phyloP scores from a whole-genome alignment of 2,797 vertebrate species.

The Ptychadena robeensis region DNA sequence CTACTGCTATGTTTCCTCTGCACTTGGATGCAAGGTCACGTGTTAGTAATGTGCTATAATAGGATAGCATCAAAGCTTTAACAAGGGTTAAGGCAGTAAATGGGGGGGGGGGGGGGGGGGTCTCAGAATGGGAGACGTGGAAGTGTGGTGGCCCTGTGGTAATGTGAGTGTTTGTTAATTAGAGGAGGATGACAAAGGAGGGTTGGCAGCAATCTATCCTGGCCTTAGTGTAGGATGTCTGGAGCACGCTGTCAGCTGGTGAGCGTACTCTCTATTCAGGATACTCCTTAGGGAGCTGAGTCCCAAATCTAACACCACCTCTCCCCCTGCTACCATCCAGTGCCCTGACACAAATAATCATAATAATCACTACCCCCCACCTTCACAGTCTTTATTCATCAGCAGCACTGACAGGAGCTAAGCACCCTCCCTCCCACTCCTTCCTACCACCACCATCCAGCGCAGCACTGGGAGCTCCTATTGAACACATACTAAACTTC shows the following conservation, averaged over 20 bases:
- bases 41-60: no score
- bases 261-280: conserved; percentile 87
- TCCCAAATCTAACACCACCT: conserved; percentile 71
- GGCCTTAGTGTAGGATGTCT: conserved; percentile 87
- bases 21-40: no score
- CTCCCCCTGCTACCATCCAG: conserved; percentile 64
- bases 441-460: neutral
- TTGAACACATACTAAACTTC: no score
- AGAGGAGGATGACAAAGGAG: conserved; percentile 75
- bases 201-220: conserved; percentile 78
- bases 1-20: no score
- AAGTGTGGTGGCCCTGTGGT: conserved; percentile 64
- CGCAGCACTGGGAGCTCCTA: no score
- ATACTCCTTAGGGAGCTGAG: conserved; percentile 84
- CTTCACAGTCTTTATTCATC: conserved; percentile 40
- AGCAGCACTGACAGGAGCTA: conserved; percentile 22
- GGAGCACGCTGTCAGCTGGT: conserved; percentile 97
- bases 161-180: conserved; percentile 82
- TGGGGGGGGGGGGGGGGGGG: no score
- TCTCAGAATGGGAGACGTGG: conserved; percentile 46
- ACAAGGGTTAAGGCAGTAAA: conserved; percentile 51
- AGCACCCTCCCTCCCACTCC: neutral
- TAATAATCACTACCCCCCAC: conserved; percentile 47
- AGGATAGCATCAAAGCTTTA: neutral
- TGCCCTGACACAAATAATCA: conserved; percentile 60